Conservation (phyloP, 2,113 vertebrate genomes). For the Rhinichthys klamathensis region DNA sequence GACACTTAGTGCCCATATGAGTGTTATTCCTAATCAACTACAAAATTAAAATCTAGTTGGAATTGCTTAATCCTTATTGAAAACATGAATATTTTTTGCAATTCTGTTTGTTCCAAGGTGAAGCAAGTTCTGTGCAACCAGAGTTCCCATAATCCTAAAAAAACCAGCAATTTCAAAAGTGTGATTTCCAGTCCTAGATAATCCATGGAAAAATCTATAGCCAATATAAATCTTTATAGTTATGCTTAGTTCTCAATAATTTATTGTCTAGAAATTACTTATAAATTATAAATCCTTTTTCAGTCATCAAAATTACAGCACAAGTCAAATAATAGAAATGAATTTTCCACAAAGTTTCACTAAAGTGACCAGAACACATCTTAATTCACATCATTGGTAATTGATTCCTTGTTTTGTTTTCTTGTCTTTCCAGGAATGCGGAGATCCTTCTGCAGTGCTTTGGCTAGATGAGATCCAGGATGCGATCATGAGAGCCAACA, state of each 20-base stretch:
- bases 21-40: neutral
- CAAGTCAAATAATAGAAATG: neutral
- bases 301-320: neutral
- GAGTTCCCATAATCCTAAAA: neutral
- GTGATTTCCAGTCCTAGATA: too few relatives aligned
- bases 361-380: neutral
- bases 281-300: neutral
- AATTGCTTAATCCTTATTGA: neutral
- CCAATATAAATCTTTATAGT: neutral
- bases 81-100: neutral
- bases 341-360: neutral
- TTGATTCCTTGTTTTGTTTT: neutral
- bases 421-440: slow-evolving; percentile 81
- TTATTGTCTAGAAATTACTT: neutral
- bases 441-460: slow-evolving; percentile 92
- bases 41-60: neutral
- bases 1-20: neutral
- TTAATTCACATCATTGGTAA: neutral
- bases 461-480: slow-evolving; percentile 99
- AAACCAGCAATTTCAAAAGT: neutral
- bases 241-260: neutral
- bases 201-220: too few relatives aligned
- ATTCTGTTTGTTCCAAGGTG: neutral
- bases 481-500: slow-evolving; percentile 86
- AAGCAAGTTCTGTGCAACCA: too few relatives aligned